Evolutionary conservation across 2,888 invertebrate genomes (phyloP).

Genomic region (Mystacides longicornis): DNA sequence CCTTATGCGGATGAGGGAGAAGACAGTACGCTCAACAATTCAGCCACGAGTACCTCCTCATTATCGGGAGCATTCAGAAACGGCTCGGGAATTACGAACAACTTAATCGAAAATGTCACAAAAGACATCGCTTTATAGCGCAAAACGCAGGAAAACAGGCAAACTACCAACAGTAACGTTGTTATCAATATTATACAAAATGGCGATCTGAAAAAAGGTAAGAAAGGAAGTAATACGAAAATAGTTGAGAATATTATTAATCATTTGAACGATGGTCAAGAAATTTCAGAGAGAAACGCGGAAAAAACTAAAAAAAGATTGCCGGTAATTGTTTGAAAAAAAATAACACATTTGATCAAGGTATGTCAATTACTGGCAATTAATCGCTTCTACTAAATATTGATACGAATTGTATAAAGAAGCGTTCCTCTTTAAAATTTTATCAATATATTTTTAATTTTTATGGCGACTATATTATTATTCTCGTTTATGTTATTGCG

Average conservation of each 20-base stretch:
- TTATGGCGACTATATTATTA: slow-evolving; percentile 1
- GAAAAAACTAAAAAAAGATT: slow-evolving; percentile 17
- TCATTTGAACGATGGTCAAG: not conserved
- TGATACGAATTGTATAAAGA: not conserved
- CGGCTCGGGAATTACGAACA: slow-evolving; percentile 18
- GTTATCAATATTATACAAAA: not conserved
- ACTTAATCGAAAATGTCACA: slow-evolving; percentile 17
- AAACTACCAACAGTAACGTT: not conserved
- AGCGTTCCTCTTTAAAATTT: not conserved
- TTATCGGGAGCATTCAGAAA: slow-evolving; percentile 14
- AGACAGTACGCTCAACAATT: slow-evolving; percentile 12
- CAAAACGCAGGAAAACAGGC: slow-evolving; percentile 5
- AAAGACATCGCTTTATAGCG: slow-evolving; percentile 25
- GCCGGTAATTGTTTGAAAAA: slow-evolving; percentile 20
- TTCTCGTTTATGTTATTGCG: slow-evolving; percentile 2
- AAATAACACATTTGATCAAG: too few species aligned
- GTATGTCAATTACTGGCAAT: too few species aligned
- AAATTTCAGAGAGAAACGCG: slow-evolving; percentile 5
- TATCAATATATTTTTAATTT: slow-evolving; percentile 2
- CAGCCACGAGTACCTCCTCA: slow-evolving; percentile 7
- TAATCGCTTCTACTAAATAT: too few species aligned
- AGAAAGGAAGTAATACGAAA: not conserved
- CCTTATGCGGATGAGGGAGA: slow-evolving; percentile 3
- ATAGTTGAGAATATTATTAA: slow-evolving; percentile 6
- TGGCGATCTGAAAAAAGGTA: not conserved